phyloP scores from a whole-genome alignment of 2,888 invertebrate species.

The Epicampocera succincta region DNA sequence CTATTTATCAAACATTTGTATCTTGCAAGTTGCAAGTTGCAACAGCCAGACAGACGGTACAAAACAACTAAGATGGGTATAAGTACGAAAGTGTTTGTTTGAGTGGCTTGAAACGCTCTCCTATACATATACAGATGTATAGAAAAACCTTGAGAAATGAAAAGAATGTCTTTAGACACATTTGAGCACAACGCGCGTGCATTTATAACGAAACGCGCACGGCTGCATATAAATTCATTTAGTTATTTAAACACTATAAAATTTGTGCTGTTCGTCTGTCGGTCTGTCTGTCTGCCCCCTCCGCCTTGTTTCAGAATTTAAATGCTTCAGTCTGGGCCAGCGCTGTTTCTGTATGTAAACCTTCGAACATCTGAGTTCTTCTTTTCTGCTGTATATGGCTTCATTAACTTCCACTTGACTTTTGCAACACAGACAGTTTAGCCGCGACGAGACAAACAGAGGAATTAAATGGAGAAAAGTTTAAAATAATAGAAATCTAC shows the following conservation, averaged over 20 bases:
- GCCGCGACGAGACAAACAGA: constrained; percentile 10
- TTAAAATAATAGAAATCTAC: constrained; percentile 19
- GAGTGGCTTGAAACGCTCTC: constrained; percentile 2
- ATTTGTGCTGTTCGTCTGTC: constrained; percentile 19
- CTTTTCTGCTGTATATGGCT: constrained; percentile 33
- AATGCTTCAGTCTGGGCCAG: constrained; percentile 28
- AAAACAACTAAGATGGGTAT: neutral
- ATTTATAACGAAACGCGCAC: neutral
- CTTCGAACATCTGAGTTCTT: constrained; percentile 32
- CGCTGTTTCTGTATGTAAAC: constrained; percentile 14
- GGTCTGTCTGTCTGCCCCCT: neutral
- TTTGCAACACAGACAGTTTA: constrained; percentile 59
- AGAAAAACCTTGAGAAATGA: too few relatives aligned
- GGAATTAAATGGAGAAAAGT: neutral
- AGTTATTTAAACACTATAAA: constrained; percentile 34
- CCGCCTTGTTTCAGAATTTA: neutral
- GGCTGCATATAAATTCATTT: neutral
- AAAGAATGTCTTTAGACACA: too few relatives aligned
- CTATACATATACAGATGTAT: neutral
- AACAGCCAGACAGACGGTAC: neutral
- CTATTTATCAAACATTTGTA: constrained; percentile 8
- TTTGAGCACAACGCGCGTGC: neutral
- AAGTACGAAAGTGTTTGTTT: neutral
- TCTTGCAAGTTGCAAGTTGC: constrained; percentile 28
- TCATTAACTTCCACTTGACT: constrained; percentile 66